Conservation (phyloP, 1,140 invertebrate genomes). For the Drosophila melanogaster region Release_6_plus_ISO1_MT NT_037436.4:16663001-16663500, state of each 20-base stretch:
- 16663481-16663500: constrained; percentile 89
- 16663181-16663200: constrained; percentile 92
- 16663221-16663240: constrained; percentile 91
- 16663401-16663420: constrained; percentile 88
- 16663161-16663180: constrained; percentile 92
- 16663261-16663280: constrained; percentile 90
- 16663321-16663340: constrained; percentile 92
- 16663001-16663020: constrained; percentile 74
- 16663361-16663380: constrained; percentile 92
- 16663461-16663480: constrained; percentile 88
- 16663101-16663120: constrained; percentile 86
- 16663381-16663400: constrained; percentile 93
- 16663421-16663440: constrained; percentile 88
- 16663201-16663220: constrained; percentile 90
- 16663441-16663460: constrained; percentile 91
- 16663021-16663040: constrained; percentile 87
- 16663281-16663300: constrained; percentile 91
- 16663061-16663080: constrained; percentile 87
- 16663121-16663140: constrained; percentile 88
- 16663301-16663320: constrained; percentile 91
- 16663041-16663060: constrained; percentile 88
- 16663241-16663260: constrained; percentile 88
- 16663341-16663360: constrained; percentile 94
- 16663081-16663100: constrained; percentile 83
- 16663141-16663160: constrained; percentile 89